Evolutionary conservation across 1,140 invertebrate genomes (phyloP).

Genomic region (Pseudomyrmex cubaensis): DNA sequence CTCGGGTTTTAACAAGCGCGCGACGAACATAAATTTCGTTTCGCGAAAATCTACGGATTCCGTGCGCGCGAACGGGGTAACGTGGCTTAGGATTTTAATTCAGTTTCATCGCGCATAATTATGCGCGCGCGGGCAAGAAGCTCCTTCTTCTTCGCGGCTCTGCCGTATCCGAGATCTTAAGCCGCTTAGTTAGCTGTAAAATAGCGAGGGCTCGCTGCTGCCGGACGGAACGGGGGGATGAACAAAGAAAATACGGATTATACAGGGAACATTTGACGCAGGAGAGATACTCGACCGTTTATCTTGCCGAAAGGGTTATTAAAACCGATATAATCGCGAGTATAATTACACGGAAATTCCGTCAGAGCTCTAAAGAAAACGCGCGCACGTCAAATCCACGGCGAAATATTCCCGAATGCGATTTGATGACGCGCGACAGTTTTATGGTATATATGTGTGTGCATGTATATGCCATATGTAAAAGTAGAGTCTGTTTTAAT

Average conservation of each 20-base stretch:
- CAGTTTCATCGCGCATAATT: constrained; percentile 67
- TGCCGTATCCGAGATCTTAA: constrained; percentile 66
- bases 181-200: constrained; percentile 72
- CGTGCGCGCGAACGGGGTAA: constrained; percentile 35
- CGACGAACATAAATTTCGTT: not conserved
- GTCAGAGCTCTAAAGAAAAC: too few relatives aligned
- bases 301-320: constrained; percentile 65
- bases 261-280: constrained; percentile 47
- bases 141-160: constrained; percentile 48
- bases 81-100: constrained; percentile 72
- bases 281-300: constrained; percentile 40
- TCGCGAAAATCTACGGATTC: constrained; percentile 41
- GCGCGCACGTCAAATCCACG: not conserved
- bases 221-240: not conserved
- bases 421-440: constrained; percentile 2
- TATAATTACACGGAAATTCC: constrained; percentile 47
- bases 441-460: not conserved
- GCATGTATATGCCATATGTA: not conserved
- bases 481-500: constrained; percentile 30
- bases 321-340: constrained; percentile 64
- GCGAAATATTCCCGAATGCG: not conserved
- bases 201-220: constrained; percentile 27
- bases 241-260: constrained; percentile 69
- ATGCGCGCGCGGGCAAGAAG: constrained; percentile 54
- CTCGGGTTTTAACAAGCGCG: not conserved